Conservation (phyloP, 2,113 vertebrate species). For the Rynchops niger region DNA sequence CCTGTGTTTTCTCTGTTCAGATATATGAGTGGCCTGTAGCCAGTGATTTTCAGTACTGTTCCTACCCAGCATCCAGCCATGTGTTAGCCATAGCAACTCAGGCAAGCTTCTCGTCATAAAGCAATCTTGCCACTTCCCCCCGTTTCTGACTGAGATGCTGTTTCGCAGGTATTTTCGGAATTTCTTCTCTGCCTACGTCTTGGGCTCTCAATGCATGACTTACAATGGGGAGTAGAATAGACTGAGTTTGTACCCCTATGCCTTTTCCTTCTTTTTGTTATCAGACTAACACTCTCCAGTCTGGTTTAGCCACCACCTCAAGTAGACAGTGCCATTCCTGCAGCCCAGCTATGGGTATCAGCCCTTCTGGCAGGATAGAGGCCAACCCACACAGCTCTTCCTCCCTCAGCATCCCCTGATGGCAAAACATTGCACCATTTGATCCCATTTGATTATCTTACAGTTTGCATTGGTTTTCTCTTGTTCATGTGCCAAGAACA, state of each 20-base stretch:
- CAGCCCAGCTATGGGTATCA: not conserved
- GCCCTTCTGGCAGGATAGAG: not conserved
- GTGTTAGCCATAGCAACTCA: not conserved
- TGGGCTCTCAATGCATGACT: not conserved
- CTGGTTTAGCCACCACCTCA: not conserved
- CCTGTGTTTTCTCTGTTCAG: not conserved
- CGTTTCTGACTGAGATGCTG: not conserved
- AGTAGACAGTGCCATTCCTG: not conserved
- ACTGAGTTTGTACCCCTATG: not conserved
- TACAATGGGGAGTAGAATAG: not conserved
- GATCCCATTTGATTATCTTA: not conserved
- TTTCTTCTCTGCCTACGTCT: not conserved
- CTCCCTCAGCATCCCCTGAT: fast-evolving
- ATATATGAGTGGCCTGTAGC: not conserved
- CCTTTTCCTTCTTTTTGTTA: not conserved
- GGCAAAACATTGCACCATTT: not conserved
- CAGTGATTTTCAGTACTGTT: conserved; percentile 14
- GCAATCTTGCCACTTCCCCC: not conserved
- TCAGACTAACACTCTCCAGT: not conserved
- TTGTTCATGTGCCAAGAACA: not conserved
- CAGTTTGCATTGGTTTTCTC: not conserved
- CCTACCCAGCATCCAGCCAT: not conserved
- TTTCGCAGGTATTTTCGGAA: not conserved
- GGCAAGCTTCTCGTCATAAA: not conserved
- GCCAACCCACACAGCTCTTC: not conserved